Evolutionary conservation across 2,797 vertebrate species (phyloP).

Genomic region (Potorous gilbertii): DNA sequence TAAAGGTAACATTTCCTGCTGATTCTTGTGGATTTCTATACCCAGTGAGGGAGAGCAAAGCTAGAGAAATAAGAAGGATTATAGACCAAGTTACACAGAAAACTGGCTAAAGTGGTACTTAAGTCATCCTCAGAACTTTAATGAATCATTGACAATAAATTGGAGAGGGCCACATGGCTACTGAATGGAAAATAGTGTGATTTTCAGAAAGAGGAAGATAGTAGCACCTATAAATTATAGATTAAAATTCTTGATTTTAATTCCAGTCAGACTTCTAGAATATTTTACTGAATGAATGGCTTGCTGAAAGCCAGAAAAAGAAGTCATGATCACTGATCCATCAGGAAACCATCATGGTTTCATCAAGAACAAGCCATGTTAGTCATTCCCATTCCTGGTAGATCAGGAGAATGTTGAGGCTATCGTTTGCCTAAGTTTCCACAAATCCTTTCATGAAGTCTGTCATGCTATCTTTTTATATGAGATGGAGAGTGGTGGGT

Average conservation of each 20-base stretch:
- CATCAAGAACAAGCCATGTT: background rate
- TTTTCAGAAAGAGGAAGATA: background rate
- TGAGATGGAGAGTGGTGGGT: background rate
- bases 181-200: background rate
- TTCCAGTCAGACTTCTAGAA: background rate
- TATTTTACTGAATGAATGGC: background rate
- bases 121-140: background rate
- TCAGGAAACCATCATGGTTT: background rate
- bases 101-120: background rate
- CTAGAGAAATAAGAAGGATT: background rate
- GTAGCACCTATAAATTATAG: background rate
- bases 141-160: background rate
- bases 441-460: background rate
- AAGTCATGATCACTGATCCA: background rate
- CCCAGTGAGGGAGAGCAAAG: background rate
- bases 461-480: background rate
- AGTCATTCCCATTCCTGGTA: background rate
- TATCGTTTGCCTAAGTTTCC: background rate
- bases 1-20: background rate
- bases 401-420: background rate
- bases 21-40: background rate
- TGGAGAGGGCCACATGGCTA: background rate
- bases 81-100: background rate
- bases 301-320: background rate
- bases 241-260: background rate